These are phyloP conservation scores for Peromyscus attwateri DNA, from an alignment of 2,797 vertebrate genomes.

Conservation along the genomic window DNA sequence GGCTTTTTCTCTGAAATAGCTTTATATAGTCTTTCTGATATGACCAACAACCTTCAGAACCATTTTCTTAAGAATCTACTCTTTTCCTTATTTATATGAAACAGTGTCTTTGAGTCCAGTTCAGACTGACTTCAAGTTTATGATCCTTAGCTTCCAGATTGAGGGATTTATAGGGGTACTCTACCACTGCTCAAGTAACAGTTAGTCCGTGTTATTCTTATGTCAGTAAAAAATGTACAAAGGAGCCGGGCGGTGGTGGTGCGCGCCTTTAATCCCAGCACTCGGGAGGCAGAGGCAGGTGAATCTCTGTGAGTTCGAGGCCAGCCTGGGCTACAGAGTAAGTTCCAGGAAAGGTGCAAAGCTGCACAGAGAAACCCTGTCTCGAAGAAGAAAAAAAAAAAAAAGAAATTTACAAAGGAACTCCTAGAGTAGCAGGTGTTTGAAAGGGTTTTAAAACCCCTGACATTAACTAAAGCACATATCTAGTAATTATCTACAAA, in stretches of 20 bases:
- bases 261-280: no score
- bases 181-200: not conserved
- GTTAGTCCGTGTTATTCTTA: not conserved
- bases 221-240: not conserved
- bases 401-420: not conserved
- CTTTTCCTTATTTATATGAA: not conserved
- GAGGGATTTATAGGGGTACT: not conserved
- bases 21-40: not conserved
- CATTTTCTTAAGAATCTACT: not conserved
- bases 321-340: no score
- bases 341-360: no score
- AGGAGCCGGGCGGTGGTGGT: not conserved
- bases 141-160: not conserved
- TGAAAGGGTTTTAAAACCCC: not conserved
- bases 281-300: no score
- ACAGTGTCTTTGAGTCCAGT: not conserved
- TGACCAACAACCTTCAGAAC: not conserved
- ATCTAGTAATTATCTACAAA: not conserved
- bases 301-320: no score
- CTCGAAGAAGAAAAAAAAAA: no score
- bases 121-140: not conserved
- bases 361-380: no score
- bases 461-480: constrained; percentile 4
- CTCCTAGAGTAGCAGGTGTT: not conserved
- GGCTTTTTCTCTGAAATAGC: not conserved